These are phyloP conservation scores for Chelonia mydas DNA, from an alignment of 2,797 vertebrate species.

Conservation along the genomic window DNA sequence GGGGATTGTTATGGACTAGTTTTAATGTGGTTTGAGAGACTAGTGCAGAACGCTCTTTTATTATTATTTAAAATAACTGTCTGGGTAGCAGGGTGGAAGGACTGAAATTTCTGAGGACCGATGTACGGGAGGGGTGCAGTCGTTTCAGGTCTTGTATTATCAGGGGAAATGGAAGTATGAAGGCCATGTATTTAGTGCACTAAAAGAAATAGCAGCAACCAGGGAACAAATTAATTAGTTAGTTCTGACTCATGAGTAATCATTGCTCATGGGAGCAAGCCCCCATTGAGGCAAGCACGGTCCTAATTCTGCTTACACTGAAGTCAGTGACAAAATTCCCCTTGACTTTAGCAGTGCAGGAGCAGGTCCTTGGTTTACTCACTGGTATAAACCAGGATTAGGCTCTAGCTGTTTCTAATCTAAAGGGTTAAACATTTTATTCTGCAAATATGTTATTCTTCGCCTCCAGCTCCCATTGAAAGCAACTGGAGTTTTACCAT, in stretches of 20 bases:
- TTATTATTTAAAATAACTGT: slow-evolving; percentile 19
- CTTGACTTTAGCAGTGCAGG: background rate
- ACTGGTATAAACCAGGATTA: background rate
- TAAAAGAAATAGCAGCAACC: background rate
- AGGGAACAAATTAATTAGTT: background rate
- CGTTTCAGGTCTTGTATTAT: background rate
- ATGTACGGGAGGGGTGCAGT: background rate
- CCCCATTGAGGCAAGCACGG: no score
- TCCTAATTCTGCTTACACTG: no score
- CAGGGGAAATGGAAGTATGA: background rate
- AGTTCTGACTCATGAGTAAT: background rate
- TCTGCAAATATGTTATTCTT: background rate
- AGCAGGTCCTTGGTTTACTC: background rate
- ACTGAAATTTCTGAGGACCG: background rate
- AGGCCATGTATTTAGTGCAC: background rate
- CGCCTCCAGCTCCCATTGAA: background rate
- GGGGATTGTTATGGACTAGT: background rate
- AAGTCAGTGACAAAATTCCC: background rate
- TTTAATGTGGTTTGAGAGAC: background rate
- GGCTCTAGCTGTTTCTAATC: background rate
- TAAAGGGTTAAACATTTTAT: background rate
- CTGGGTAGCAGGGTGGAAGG: slow-evolving; percentile 38
- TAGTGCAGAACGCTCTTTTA: background rate
- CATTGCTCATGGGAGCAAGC: background rate
- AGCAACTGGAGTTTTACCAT: background rate